These are phyloP conservation scores for Pleuronectes platessa DNA, from an alignment of 2,113 vertebrate genomes.

Conservation along the genomic window DNA sequence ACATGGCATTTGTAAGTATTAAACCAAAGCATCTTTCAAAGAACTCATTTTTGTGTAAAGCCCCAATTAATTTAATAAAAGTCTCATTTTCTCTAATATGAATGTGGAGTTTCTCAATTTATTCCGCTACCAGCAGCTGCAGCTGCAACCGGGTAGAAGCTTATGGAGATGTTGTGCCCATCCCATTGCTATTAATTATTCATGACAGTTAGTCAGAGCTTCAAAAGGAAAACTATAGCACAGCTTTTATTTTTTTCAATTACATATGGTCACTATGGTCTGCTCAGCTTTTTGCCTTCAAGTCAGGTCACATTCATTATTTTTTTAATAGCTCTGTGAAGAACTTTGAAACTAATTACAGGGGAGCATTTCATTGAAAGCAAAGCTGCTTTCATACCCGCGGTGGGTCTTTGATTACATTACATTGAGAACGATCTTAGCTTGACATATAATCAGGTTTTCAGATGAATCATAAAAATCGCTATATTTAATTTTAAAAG, in stretches of 20 bases:
- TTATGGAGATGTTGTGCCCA: conserved; percentile 1
- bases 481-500: too few species aligned
- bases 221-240: background rate
- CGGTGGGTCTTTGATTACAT: too few species aligned
- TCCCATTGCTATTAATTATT: conserved; percentile 6
- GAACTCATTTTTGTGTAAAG: background rate
- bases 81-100: background rate
- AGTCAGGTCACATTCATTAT: background rate
- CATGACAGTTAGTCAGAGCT: background rate
- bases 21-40: background rate
- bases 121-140: background rate
- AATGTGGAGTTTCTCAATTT: background rate
- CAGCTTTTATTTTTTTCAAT: background rate
- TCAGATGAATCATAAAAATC: too few species aligned
- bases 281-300: background rate
- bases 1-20: background rate
- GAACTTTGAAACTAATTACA: background rate
- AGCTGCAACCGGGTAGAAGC: background rate
- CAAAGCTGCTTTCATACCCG: too few species aligned
- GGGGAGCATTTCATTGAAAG: background rate
- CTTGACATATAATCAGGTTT: too few species aligned
- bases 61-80: background rate
- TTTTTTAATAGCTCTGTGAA: background rate
- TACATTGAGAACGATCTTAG: too few species aligned
- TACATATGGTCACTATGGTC: background rate